phyloP scores from a whole-genome alignment of 2,888 invertebrate genomes.

The Drosophila dives region DNA sequence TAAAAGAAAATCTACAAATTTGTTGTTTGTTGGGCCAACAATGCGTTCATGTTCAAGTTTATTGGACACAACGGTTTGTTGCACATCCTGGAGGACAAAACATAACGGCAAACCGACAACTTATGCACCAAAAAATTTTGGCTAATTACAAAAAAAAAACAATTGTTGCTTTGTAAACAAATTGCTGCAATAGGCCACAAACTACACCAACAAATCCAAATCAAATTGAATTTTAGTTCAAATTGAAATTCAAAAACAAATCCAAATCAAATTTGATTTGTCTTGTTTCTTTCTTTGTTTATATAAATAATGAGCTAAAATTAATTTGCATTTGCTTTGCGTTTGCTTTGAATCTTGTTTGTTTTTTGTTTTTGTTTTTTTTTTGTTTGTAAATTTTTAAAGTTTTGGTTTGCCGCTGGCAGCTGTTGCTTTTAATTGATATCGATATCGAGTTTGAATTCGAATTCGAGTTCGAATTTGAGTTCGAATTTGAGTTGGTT shows the following conservation, averaged over 20 bases:
- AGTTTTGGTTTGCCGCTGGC: conserved; percentile 71
- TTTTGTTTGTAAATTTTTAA: conserved; percentile 43
- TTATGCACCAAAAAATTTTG: conserved; percentile 45
- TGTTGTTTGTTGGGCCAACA: conserved; percentile 50
- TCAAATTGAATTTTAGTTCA: conserved; percentile 6
- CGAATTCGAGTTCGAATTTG: background rate
- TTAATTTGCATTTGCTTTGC: conserved; percentile 31
- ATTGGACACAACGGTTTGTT: conserved; percentile 42
- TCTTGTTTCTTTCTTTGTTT: conserved; percentile 1
- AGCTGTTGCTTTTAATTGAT: conserved; percentile 76
- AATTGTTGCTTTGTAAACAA: conserved; percentile 28
- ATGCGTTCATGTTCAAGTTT: conserved; percentile 27
- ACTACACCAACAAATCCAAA: conserved; percentile 19
- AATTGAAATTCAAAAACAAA: conserved; percentile 13
- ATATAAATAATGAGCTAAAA: conserved; percentile 41
- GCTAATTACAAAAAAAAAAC: conserved; percentile 33
- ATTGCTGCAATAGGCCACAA: conserved; percentile 29
- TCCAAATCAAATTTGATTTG: conserved; percentile 14
- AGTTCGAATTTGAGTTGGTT: conserved; percentile 40
- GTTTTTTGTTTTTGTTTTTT: background rate
- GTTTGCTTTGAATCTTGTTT: conserved; percentile 38
- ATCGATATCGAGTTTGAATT: conserved; percentile 28
- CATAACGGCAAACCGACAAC: conserved; percentile 59
- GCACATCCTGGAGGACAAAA: conserved; percentile 56
- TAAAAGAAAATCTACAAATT: conserved; percentile 74